phyloP scores from a whole-genome alignment of 2,888 invertebrate genomes.

The Nomada fucata region DNA sequence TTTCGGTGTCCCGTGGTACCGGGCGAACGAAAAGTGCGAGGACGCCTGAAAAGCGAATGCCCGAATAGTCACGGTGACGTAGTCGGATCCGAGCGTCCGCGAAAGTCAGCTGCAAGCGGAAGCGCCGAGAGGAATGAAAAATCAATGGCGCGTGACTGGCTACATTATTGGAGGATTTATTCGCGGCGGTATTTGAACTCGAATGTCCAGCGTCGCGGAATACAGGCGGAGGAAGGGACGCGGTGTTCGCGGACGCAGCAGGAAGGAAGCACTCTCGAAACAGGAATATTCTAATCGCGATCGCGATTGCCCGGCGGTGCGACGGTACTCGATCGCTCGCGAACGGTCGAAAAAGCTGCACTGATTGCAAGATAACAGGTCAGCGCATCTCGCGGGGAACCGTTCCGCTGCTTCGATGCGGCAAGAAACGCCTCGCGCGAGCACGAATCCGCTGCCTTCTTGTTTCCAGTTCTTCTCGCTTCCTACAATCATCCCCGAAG shows the following conservation, averaged over 20 bases:
- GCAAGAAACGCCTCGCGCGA: constrained; percentile 22
- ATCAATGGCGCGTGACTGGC: neutral
- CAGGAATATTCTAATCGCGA: constrained; percentile 5
- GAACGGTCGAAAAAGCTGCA: constrained; percentile 9
- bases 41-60: constrained; percentile 13
- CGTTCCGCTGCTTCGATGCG: neutral
- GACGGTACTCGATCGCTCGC: neutral
- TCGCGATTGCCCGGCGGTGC: neutral
- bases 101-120: neutral
- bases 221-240: no score
- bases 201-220: no score
- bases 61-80: neutral
- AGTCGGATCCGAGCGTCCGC: neutral
- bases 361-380: constrained; percentile 30
- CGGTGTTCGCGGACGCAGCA: no score
- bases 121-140: neutral
- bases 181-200: no score
- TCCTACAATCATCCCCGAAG: constrained; percentile 3
- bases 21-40: neutral
- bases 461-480: neutral
- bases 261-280: neutral
- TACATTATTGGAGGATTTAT: no score
- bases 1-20: no score
- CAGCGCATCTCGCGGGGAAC: constrained; percentile 18
- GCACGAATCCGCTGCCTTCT: constrained; percentile 14